Conservation (phyloP, 2,797 vertebrate genomes). For the Epinephelus awoara region DNA sequence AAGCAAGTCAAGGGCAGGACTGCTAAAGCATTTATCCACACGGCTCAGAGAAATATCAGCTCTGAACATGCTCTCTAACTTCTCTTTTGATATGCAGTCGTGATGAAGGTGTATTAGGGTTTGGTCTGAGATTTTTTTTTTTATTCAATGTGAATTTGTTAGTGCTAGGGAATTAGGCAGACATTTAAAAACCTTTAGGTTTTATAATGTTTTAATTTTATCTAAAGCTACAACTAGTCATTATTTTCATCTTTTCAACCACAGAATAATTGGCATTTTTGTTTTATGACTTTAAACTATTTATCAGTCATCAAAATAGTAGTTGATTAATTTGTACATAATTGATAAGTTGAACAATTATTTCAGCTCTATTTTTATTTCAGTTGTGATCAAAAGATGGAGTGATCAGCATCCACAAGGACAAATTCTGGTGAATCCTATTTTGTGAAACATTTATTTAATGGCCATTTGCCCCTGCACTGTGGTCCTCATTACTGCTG, state of each 20-base stretch:
- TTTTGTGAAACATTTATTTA: conserved; percentile 30
- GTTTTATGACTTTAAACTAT: not conserved
- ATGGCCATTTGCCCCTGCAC: conserved; percentile 21
- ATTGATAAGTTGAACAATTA: not conserved
- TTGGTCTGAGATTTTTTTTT: conserved; percentile 42
- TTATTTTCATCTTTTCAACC: not conserved
- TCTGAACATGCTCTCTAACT: conserved; percentile 64
- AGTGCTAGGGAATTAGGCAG: conserved; percentile 33
- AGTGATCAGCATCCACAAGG: not conserved
- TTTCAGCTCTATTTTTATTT: conserved; percentile 5
- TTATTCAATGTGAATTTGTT: conserved; percentile 51
- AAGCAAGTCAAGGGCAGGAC: conserved; percentile 81
- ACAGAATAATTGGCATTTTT: conserved; percentile 1
- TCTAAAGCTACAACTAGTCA: conserved; percentile 1
- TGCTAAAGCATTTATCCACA: conserved; percentile 66
- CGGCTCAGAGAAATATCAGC: conserved; percentile 71
- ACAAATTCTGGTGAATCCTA: conserved; percentile 3
- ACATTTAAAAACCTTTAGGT: not conserved
- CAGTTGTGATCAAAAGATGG: conserved; percentile 11
- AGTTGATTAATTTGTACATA: not conserved
- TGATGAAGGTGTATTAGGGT: conserved; percentile 57
- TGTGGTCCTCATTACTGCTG: conserved; percentile 11
- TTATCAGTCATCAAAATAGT: not conserved
- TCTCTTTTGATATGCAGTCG: conserved; percentile 69
- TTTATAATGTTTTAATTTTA: conserved; percentile 1